A percentile compares a stretch with the other conserved stretches of the same genome.
Evolutionary conservation across 37 sponge, comb jelly and placozoan genomes (phyloP).

Genomic region (Amphimedon queenslandica): DNA sequence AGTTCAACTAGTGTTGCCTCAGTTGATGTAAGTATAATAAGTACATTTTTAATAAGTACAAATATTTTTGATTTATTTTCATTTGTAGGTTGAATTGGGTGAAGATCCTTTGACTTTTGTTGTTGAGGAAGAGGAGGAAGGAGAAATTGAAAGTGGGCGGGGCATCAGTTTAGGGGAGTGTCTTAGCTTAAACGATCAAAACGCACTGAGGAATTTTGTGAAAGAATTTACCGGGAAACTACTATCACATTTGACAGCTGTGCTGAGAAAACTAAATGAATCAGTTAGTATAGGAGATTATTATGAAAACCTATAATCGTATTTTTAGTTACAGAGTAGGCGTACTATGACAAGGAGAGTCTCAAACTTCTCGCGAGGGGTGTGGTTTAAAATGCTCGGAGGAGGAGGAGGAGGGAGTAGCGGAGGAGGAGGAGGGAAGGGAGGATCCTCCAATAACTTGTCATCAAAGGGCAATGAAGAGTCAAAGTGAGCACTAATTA

Average conservation of each 20-base stretch:
- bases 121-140: neutral
- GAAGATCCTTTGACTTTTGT: neutral
- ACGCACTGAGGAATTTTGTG: constrained; percentile 49
- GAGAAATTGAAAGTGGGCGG: neutral
- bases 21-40: neutral
- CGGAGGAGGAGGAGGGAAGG: neutral
- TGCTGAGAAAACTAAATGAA: constrained; percentile 59
- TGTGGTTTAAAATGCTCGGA: neutral
- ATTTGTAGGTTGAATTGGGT: neutral
- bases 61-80: neutral
- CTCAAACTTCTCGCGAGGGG: neutral
- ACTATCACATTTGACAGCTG: constrained; percentile 43
- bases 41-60: neutral
- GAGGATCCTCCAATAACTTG: neutral
- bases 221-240: constrained; percentile 35
- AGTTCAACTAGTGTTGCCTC: neutral
- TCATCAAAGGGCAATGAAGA: too few relatives aligned
- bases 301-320: neutral
- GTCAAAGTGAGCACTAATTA: too few relatives aligned
- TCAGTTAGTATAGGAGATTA: constrained; percentile 20
- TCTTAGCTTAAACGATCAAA: constrained; percentile 57
- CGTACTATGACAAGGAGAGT: neutral
- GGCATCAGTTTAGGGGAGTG: constrained; percentile 36
- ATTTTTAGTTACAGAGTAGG: neutral
- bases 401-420: neutral